Evolutionary conservation across 2,888 invertebrate species (phyloP), one percentile per base, ranked within the genome.

Genomic region (Mesorhabditis belari): DNA sequence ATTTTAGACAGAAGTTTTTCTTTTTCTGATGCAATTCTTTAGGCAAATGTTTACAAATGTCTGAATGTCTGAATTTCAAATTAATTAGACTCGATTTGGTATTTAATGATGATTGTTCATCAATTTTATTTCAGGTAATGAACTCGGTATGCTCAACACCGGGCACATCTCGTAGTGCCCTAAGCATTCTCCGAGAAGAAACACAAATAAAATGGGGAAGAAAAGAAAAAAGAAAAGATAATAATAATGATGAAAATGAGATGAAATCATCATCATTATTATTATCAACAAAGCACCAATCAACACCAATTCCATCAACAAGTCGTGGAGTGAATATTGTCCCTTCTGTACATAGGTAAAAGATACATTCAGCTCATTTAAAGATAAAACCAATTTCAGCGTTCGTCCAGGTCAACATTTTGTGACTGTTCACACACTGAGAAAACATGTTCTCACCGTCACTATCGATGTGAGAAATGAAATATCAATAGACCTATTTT

Each of bases 401-500:
- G 60, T 71, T 49, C 61, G 67, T 25, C 69, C 67, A 19, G 71
- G 71, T 28, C 71, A 71, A 62, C 52, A 61, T 50, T 71, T 66
- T 53, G 66, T 71, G 26, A 65, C 68, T 21, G 70, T 73, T 17
- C 71, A 73, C 51, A 70, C 73, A 19, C 62, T 73, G 50, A 68
- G 70, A 49, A 71, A 71, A 60, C 66, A 71, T 58, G 66, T 60
- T 35, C 62, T 73, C 55, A 62, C 67, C 56, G 65, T 73, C 49
- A 65, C 65, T 4, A 66, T 73, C 21, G 65, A 62, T 61, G 71
- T 71, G 60, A 61, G 69, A 19, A 55, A 55, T 2, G 6, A 24
- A 5, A 24, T 19, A 23, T n/a, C 26, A 3, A 21, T 27, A 21
- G 17, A 19, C 35, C n/a, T 4, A 2, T 55, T 55, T 26, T 26